Conservation (phyloP, 2,797 vertebrate species). For the Phoebastria nigripes region DNA sequence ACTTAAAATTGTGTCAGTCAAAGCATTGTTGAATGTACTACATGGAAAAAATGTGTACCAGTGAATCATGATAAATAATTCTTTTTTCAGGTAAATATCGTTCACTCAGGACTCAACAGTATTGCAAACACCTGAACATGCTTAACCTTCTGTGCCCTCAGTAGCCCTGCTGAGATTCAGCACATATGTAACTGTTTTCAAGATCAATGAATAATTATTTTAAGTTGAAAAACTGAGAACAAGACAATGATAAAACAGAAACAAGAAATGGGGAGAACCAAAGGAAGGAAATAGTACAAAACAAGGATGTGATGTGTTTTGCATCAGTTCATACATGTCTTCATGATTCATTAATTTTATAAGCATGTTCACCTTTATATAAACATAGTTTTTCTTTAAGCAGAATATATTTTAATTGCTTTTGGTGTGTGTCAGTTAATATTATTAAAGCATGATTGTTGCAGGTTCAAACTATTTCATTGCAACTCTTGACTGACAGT, state of each 20-base stretch:
- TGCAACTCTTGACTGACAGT: not conserved
- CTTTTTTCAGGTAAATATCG: not conserved
- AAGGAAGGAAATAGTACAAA: not conserved
- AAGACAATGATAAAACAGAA: not conserved
- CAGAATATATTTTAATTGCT: not conserved
- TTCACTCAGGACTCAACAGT: not conserved
- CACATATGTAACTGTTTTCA: not conserved
- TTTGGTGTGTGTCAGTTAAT: not conserved
- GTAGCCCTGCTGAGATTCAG: not conserved
- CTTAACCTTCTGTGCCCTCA: not conserved
- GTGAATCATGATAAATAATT: not conserved
- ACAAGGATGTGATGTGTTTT: not conserved
- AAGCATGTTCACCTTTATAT: not conserved
- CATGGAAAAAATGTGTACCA: not conserved
- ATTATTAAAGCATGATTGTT: not conserved
- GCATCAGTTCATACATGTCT: not conserved
- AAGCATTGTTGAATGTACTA: not conserved
- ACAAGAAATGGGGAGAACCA: not conserved
- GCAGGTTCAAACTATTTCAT: not conserved
- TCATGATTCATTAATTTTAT: not conserved
- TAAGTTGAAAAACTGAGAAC: not conserved
- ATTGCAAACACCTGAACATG: not conserved
- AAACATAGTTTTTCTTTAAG: not conserved
- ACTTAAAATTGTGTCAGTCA: not conserved
- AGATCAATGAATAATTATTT: not conserved